Conservation (phyloP, 1,140 invertebrate species). For the Drosophila dunni region DNA sequence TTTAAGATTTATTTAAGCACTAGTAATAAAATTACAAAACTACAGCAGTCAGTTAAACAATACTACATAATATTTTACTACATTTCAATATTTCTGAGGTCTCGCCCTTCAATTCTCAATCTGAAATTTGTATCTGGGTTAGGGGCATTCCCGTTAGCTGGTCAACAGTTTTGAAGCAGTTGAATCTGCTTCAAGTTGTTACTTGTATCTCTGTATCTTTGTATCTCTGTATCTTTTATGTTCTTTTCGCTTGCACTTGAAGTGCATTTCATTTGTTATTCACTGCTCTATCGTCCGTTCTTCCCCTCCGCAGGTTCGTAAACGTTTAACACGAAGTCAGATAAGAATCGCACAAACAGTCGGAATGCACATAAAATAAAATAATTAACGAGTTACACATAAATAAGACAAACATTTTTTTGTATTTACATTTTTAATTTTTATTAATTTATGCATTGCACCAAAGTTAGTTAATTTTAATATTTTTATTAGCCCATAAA, state of each 20-base stretch:
- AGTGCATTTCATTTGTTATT: constrained; percentile 48
- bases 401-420: neutral
- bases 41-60: neutral
- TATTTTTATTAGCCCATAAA: neutral
- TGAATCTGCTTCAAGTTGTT: neutral
- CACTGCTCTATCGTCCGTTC: constrained; percentile 7
- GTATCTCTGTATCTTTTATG: constrained; percentile 16
- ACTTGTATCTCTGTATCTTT: neutral
- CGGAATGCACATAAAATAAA: constrained; percentile 6
- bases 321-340: constrained; percentile 13
- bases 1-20: no score
- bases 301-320: neutral
- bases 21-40: no score
- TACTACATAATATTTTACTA: neutral
- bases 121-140: no score
- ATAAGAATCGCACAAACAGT: constrained; percentile 16
- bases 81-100: no score
- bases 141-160: no score
- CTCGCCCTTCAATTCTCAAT: no score
- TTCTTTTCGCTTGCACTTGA: constrained; percentile 25
- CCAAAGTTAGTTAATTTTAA: neutral
- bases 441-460: neutral
- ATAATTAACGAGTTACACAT: neutral
- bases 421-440: no score
- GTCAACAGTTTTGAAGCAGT: neutral